Evolutionary conservation across 2,797 vertebrate genomes (phyloP).

Genomic region (Lithobates sylvaticus): DNA sequence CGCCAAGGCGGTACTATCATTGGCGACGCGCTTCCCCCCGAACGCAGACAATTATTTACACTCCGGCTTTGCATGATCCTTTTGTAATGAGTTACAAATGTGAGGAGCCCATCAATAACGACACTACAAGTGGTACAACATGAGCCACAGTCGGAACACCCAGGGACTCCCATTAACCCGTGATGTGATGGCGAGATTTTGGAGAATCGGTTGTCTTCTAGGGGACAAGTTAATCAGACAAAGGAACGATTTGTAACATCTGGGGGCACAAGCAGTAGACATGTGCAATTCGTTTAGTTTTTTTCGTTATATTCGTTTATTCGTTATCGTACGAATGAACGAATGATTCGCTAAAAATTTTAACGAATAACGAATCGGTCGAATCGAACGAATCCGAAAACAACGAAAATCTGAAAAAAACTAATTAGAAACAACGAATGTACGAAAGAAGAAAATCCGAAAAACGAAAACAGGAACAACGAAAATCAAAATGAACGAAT

Average conservation of each 20-base stretch:
- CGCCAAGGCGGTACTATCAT: slow-evolving; percentile 22
- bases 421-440: no score
- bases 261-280: not conserved
- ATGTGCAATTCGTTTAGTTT: no score
- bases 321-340: no score
- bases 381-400: no score
- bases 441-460: no score
- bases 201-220: no score
- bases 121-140: slow-evolving; percentile 22
- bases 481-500: no score
- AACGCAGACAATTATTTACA: slow-evolving; percentile 15
- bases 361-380: no score
- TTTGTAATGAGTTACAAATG: slow-evolving; percentile 45
- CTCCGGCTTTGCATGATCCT: not conserved
- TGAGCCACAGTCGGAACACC: not conserved
- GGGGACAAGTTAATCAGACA: not conserved
- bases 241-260: not conserved
- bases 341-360: no score
- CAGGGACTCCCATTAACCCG: not conserved
- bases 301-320: no score
- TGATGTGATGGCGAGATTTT: not conserved
- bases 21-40: slow-evolving; percentile 16
- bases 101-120: slow-evolving; percentile 25
- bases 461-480: no score
- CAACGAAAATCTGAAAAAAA: no score